These are phyloP conservation scores for Synanthedon andrenaeformis DNA, from an alignment of 2,888 invertebrate species.

Conservation along the genomic window DNA sequence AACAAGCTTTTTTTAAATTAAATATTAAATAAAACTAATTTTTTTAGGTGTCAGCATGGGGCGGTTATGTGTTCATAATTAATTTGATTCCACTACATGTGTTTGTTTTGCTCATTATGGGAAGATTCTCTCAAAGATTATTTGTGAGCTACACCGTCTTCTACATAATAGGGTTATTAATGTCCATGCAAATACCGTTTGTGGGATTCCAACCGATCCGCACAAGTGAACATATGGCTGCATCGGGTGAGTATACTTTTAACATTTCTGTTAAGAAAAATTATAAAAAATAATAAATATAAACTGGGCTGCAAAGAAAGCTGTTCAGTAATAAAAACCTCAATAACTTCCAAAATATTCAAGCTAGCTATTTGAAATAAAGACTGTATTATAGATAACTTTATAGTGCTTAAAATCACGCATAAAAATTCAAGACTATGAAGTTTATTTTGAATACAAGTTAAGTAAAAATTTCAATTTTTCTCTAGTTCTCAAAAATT, in stretches of 20 bases:
- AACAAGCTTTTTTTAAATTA: neutral
- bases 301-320: too few species aligned
- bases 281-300: neutral
- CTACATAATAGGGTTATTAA: slow-evolving; percentile 92
- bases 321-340: too few species aligned
- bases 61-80: slow-evolving; percentile 99
- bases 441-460: too few species aligned
- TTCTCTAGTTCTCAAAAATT: too few species aligned
- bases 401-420: too few species aligned
- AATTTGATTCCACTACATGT: slow-evolving; percentile 99
- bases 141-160: slow-evolving; percentile 97
- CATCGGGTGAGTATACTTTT: slow-evolving; percentile 75
- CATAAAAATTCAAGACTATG: too few species aligned
- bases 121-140: slow-evolving; percentile 90
- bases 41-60: slow-evolving; percentile 95
- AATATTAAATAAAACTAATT: neutral
- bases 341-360: too few species aligned
- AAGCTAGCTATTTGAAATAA: too few species aligned
- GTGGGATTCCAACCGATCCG: slow-evolving; percentile 98
- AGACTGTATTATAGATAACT: too few species aligned
- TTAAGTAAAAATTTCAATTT: too few species aligned
- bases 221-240: slow-evolving; percentile 99
- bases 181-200: slow-evolving; percentile 98
- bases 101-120: slow-evolving; percentile 94
- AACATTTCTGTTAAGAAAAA: neutral